Base-by-base conservation (phyloP, 2,797 vertebrate genomes). In the Cossypha dichroa region DNA sequence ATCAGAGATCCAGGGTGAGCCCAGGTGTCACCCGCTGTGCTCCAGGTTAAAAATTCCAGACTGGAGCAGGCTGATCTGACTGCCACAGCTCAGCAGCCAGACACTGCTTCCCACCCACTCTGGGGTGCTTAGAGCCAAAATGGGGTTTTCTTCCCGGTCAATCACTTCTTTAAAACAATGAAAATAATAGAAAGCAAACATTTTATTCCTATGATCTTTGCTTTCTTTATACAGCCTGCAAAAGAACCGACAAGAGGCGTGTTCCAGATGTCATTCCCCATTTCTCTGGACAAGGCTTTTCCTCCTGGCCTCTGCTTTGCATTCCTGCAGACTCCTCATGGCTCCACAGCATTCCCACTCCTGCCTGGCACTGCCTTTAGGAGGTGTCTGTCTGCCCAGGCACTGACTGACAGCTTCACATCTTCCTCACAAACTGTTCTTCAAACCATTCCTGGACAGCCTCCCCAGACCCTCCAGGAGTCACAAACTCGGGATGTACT, bases 401-500 rank as follows among this genome's bases (percentile, higher is more conserved):
- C 54, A 51, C 8, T 45, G 51, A 54, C 8, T 45, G 51, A 6
- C 48, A 20, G 52, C 82, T 25, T n/a, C 94, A 85, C 40, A 82
- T 79, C 72, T 38, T 41, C 80, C 79, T 60, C 21, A 54, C 56
- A 38, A 41, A 26, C 22, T 5, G 2, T 1, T 46, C 34, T 70
- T 51, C 67, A 9, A 31, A n/a, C 14, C 52, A 12, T 19, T 62
- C 49, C 90, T 49, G 4, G 52, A 14, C 3, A 1, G 54, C 13
- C 17, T 46, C 29, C 41, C 36, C 15, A 54, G 72, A 36, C 36
- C 41, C 59, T 9, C 8, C 15, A 26, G 17, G 17, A 62, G 52
- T 2, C 88, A 23, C 1, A 4, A 19, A 3, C 18, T 13, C 1
- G 3, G 5, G 19, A 36, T 9, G 34, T 20, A 11, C 43, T 4